These are phyloP conservation scores for Lasius fuliginosus DNA, from an alignment of 2,888 invertebrate genomes.

Conservation along the genomic window DNA sequence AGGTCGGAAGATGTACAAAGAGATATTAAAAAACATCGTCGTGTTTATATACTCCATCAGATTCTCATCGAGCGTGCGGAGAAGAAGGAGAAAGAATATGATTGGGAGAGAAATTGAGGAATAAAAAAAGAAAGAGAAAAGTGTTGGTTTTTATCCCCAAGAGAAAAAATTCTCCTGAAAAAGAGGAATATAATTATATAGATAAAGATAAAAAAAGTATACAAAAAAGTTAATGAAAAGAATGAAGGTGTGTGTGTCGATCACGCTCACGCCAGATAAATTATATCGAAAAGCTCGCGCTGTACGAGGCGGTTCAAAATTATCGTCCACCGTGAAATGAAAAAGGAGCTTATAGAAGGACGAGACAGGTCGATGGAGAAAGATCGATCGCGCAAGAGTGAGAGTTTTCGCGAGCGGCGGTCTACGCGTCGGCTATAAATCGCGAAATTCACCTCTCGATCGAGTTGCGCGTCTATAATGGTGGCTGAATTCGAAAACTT, in stretches of 20 bases:
- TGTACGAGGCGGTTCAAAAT: not conserved
- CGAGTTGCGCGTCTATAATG: slow-evolving; percentile 69
- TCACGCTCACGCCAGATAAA: not conserved
- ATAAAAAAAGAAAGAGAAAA: slow-evolving; percentile 49
- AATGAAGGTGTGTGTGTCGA: not conserved
- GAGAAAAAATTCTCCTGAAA: not conserved
- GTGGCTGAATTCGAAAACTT: slow-evolving; percentile 63
- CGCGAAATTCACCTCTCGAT: slow-evolving; percentile 75
- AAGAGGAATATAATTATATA: slow-evolving; percentile 20
- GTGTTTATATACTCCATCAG: slow-evolving; percentile 79
- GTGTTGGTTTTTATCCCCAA: not conserved
- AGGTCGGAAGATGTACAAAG: slow-evolving; percentile 37
- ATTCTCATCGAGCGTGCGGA: slow-evolving; percentile 76
- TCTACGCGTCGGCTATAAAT: slow-evolving; percentile 72
- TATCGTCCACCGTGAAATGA: slow-evolving; percentile 11
- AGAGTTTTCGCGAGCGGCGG: slow-evolving; percentile 1
- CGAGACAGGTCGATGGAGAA: slow-evolving; percentile 31
- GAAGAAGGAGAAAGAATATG: slow-evolving; percentile 44
- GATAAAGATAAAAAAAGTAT: slow-evolving; percentile 11
- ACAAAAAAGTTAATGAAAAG: not conserved
- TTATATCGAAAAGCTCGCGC: not conserved
- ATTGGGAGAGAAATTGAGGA: slow-evolving; percentile 41
- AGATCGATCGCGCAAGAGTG: slow-evolving; percentile 29
- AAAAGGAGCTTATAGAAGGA: slow-evolving; percentile 12
- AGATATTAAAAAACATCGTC: slow-evolving; percentile 71